A percentile compares a stretch with the other conserved stretches of the same genome.
Evolutionary conservation across 2,113 vertebrate genomes (phyloP).

Genomic region (Electrona antarctica): DNA sequence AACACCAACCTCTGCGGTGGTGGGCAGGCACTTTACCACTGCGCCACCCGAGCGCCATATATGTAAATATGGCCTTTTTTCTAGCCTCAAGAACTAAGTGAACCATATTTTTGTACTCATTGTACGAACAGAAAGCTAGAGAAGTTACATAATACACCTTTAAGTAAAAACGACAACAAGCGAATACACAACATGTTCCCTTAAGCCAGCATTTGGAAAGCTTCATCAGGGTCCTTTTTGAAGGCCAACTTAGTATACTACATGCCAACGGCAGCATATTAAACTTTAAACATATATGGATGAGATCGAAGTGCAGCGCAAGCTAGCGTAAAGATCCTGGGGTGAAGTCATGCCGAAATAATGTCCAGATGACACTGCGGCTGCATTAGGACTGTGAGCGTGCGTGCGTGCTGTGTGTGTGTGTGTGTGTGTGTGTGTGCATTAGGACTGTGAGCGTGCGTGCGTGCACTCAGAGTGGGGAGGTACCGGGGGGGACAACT

Average conservation of each 20-base stretch:
- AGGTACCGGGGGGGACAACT: conserved; percentile 39
- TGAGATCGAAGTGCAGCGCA: conserved; percentile 59
- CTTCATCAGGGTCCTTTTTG: conserved; percentile 46
- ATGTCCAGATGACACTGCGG: conserved; percentile 54
- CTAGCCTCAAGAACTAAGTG: no score
- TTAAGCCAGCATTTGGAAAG: no score
- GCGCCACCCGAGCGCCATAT: no score
- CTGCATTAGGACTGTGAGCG: conserved; percentile 23
- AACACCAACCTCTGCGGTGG: no score
- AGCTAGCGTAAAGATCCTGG: conserved; percentile 54
- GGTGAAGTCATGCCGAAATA: conserved; percentile 62
- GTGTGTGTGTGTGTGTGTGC: conserved; percentile 18
- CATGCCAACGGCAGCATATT: conserved; percentile 68
- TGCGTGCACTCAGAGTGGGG: no score
- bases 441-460: conserved; percentile 18
- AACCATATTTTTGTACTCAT: no score
- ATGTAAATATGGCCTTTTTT: no score
- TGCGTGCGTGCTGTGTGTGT: conserved; percentile 5
- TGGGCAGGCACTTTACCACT: no score
- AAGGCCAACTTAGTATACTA: conserved; percentile 58
- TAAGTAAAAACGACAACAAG: no score
- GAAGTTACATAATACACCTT: no score
- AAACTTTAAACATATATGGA: conserved; percentile 73
- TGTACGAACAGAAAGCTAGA: no score
- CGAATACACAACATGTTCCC: no score